Evolutionary conservation across 92 coral and sea anemone genomes (phyloP).

Genomic region (Galaxea fascicularis): DNA sequence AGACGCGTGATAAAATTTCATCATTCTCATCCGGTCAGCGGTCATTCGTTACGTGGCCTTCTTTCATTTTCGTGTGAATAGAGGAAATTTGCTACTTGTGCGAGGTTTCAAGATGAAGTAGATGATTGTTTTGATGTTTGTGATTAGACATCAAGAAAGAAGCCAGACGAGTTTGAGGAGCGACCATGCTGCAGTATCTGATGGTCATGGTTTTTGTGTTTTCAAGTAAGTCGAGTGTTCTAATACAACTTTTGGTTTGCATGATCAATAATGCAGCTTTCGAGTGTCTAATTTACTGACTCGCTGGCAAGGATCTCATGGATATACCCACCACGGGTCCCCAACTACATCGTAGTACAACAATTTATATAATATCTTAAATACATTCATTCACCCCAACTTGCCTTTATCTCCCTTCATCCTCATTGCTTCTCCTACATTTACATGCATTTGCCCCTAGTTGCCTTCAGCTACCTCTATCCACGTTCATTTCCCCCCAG

Average conservation of each 20-base stretch:
- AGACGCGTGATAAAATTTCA: slow-evolving; percentile 18
- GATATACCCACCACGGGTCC: too few species aligned
- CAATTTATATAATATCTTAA: too few species aligned
- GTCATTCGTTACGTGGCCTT: slow-evolving; percentile 46
- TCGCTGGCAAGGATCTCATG: too few species aligned
- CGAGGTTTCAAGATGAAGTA: not conserved
- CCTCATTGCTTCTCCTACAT: too few species aligned
- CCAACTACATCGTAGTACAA: too few species aligned
- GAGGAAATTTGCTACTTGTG: not conserved
- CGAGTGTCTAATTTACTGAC: not conserved
- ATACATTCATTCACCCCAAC: too few species aligned
- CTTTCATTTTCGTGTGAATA: not conserved
- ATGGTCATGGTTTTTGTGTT: not conserved
- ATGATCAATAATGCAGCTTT: not conserved
- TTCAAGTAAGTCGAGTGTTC: not conserved
- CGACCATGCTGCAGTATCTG: slow-evolving; percentile 22
- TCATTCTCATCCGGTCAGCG: slow-evolving; percentile 51
- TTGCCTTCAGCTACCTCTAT: too few species aligned
- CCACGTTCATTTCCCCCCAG: too few species aligned
- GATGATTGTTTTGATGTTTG: not conserved
- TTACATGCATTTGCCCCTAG: too few species aligned
- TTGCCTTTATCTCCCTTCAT: too few species aligned
- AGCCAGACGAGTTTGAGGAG: not conserved
- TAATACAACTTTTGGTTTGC: not conserved
- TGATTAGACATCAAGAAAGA: not conserved